phyloP scores from a whole-genome alignment of 2,888 invertebrate genomes.

The Tolmerus cingulatus region DNA sequence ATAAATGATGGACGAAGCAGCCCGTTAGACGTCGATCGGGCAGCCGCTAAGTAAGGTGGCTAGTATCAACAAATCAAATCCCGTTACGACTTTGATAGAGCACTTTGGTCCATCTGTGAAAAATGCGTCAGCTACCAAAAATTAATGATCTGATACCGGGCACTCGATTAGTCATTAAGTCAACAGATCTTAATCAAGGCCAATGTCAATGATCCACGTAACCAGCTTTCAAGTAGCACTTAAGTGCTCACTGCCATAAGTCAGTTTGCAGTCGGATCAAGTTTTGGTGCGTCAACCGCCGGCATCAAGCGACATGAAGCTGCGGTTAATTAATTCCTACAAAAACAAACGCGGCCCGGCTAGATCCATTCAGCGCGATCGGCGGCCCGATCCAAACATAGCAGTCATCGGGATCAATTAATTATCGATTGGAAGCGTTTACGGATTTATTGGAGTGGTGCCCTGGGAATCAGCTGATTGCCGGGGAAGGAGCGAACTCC shows the following conservation, averaged over 20 bases:
- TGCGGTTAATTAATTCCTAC: conserved; percentile 42
- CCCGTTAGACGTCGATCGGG: not conserved
- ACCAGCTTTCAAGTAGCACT: conserved; percentile 28
- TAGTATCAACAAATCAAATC: conserved; percentile 33
- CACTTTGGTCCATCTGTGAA: conserved; percentile 3
- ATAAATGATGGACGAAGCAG: conserved; percentile 4
- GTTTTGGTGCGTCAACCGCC: conserved; percentile 37
- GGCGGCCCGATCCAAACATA: not conserved
- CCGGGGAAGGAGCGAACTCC: not conserved
- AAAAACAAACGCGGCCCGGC: conserved; percentile 26
- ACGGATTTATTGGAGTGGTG: conserved; percentile 23
- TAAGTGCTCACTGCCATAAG: conserved; percentile 37
- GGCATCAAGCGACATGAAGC: conserved; percentile 38
- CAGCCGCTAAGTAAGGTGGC: not conserved
- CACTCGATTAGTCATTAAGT: conserved; percentile 42
- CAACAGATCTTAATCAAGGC: conserved; percentile 43
- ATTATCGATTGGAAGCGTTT: conserved; percentile 32
- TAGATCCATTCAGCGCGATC: conserved; percentile 14
- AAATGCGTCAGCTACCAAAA: conserved; percentile 26
- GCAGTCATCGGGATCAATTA: conserved; percentile 37
- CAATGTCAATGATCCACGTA: conserved; percentile 41
- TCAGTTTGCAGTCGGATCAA: conserved; percentile 39
- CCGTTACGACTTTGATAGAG: conserved; percentile 36
- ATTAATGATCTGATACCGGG: conserved; percentile 35
- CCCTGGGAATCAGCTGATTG: conserved; percentile 25